Percentiles rank a stretch among this genome's conserved stretches.
Conservation (phyloP, 2,797 vertebrate genomes). For the Gila robusta region DNA sequence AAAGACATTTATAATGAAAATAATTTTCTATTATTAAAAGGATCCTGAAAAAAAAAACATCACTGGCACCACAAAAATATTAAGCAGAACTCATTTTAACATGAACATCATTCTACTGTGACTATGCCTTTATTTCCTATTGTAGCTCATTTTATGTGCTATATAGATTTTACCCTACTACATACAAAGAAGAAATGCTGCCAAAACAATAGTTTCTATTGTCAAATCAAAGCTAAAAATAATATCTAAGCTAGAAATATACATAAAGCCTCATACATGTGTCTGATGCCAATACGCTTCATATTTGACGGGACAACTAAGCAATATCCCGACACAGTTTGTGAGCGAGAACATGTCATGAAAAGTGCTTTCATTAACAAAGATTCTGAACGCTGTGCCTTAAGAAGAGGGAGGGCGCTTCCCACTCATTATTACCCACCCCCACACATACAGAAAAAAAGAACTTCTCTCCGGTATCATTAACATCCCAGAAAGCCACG, state of each 20-base stretch:
- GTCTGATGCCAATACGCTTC: constrained; percentile 28
- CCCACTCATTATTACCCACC: constrained; percentile 1
- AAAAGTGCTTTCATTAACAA: constrained; percentile 53
- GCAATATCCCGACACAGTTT: constrained; percentile 17
- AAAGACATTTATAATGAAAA: neutral
- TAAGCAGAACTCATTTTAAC: neutral
- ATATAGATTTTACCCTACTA: neutral
- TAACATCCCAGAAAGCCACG: constrained; percentile 16
- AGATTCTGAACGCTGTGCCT: constrained; percentile 41
- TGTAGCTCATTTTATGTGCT: neutral
- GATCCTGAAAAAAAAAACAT: neutral
- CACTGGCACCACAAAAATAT: neutral
- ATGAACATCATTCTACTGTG: neutral
- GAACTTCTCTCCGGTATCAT: constrained; percentile 15
- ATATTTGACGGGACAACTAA: constrained; percentile 12
- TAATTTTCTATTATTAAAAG: neutral
- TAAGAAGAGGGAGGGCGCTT: neutral
- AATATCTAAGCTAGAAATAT: neutral
- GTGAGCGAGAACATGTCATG: constrained; percentile 17
- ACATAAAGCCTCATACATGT: neutral
- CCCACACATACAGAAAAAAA: constrained; percentile 14
- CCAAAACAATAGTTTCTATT: neutral
- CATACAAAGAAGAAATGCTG: neutral
- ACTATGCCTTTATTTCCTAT: neutral
- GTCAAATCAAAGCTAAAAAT: neutral